phyloP scores from a whole-genome alignment of 2,113 vertebrate species.

The Solea senegalensis region DNA sequence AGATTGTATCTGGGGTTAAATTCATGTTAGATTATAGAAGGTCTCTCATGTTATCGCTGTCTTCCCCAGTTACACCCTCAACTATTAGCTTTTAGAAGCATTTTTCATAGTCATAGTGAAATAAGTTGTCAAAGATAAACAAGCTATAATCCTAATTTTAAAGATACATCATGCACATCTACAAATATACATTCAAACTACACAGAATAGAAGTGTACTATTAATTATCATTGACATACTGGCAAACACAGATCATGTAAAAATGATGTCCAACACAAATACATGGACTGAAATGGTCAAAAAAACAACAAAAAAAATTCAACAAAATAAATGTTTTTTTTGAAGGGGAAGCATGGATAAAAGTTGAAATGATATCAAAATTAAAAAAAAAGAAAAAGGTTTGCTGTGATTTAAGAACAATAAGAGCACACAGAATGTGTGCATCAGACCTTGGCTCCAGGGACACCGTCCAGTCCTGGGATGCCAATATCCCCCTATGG shows the following conservation, averaged over 20 bases:
- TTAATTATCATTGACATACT: neutral
- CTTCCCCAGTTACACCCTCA: neutral
- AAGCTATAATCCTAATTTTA: neutral
- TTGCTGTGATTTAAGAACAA: constrained; percentile 26
- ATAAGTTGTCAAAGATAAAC: neutral
- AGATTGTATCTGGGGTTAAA: constrained; percentile 74
- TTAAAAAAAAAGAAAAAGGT: neutral
- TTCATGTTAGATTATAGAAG: constrained; percentile 64
- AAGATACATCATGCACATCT: neutral
- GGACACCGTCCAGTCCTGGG: constrained; percentile 88
- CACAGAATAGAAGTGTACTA: neutral
- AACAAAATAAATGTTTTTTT: neutral
- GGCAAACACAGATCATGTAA: neutral
- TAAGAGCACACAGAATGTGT: constrained; percentile 42
- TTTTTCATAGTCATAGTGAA: constrained; percentile 21
- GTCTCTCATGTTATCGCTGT: constrained; percentile 44
- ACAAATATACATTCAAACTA: neutral
- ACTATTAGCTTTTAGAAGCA: neutral
- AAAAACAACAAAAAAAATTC: neutral
- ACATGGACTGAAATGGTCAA: neutral
- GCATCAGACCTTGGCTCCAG: constrained; percentile 89
- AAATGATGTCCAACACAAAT: neutral
- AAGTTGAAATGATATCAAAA: neutral
- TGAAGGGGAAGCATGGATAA: constrained; percentile 3
- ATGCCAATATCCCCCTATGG: constrained; percentile 90